These are phyloP conservation scores for Nephrotoma appendiculata DNA, from an alignment of 2,888 invertebrate genomes.

Conservation along the genomic window DNA sequence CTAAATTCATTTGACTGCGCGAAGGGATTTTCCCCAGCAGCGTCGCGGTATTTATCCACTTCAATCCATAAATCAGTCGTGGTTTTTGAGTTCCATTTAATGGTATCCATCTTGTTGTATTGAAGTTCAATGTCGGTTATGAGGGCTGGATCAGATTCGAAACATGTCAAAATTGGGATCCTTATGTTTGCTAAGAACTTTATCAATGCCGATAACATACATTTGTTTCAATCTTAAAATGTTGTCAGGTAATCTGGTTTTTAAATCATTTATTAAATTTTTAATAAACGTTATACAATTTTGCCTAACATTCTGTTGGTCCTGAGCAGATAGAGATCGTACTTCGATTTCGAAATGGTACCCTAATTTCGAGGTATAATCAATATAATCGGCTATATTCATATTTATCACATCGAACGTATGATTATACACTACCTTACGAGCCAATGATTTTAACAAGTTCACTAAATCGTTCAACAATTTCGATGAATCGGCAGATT, in stretches of 20 bases:
- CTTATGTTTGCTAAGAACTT: no score
- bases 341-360: not conserved
- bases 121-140: no score
- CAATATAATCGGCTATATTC: not conserved
- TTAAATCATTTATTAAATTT: not conserved
- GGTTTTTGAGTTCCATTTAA: no score
- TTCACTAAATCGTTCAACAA: slow-evolving; percentile 5
- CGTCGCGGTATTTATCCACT: no score
- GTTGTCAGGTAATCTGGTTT: not conserved
- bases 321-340: not conserved
- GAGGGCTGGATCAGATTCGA: no score
- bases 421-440: not conserved
- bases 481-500: slow-evolving; percentile 13
- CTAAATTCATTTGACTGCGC: not conserved
- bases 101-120: no score
- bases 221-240: no score
- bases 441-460: not conserved
- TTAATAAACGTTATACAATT: not conserved
- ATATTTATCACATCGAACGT: not conserved
- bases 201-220: no score
- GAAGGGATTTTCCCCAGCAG: no score
- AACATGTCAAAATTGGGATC: no score
- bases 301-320: not conserved
- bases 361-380: not conserved
- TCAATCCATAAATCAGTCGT: no score